phyloP scores from a whole-genome alignment of 2,888 invertebrate genomes.

The Nemoura dubitans region DNA sequence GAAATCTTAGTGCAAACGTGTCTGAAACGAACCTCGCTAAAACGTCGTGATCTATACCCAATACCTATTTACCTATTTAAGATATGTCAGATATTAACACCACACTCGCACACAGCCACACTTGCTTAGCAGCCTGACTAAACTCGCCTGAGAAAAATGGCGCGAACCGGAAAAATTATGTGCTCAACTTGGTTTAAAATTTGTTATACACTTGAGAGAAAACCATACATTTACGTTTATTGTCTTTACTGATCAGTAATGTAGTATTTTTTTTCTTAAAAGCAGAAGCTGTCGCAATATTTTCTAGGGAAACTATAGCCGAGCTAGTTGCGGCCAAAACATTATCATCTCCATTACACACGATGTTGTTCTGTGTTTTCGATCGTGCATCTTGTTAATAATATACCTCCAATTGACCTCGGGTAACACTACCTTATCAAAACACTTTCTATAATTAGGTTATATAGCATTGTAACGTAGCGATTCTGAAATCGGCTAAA shows the following conservation, averaged over 20 bases:
- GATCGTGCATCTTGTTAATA: neutral
- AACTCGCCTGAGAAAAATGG: neutral
- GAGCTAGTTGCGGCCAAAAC: neutral
- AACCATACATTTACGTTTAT: neutral
- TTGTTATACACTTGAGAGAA: neutral
- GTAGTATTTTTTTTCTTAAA: too few relatives aligned
- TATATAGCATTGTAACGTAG: too few relatives aligned
- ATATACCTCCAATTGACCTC: neutral
- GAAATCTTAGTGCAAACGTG: neutral
- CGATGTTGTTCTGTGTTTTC: neutral
- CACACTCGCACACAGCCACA: neutral
- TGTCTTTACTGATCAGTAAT: neutral
- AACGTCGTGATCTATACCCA: neutral
- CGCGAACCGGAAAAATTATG: neutral
- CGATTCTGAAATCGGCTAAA: too few relatives aligned
- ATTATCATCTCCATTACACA: neutral
- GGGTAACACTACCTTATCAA: neutral
- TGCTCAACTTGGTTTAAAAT: neutral
- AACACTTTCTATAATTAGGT: too few relatives aligned
- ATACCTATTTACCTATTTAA: neutral
- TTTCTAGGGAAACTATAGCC: neutral
- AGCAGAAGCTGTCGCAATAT: neutral
- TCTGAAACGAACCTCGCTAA: neutral
- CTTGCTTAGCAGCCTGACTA: neutral
- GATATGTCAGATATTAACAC: neutral